phyloP scores from a whole-genome alignment of 37 sponge, comb jelly and placozoan species.

The Oopsacas minuta region DNA sequence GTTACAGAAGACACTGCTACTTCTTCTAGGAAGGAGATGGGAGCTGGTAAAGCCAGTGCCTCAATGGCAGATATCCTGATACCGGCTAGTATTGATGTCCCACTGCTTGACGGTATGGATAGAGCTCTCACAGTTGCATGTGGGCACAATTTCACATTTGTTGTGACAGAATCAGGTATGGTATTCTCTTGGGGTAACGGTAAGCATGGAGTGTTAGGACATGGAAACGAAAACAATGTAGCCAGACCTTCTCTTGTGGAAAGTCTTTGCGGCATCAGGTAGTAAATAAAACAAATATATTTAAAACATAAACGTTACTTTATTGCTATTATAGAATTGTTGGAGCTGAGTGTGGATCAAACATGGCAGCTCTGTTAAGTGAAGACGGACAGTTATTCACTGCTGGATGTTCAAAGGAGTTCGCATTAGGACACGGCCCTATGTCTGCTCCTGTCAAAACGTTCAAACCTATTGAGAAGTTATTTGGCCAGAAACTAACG shows the following conservation, averaged over 20 bases:
- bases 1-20: not conserved
- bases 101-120: conserved; percentile 3
- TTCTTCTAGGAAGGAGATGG: not conserved
- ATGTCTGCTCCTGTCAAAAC: not conserved
- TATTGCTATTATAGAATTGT: not conserved
- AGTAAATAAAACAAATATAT: not conserved
- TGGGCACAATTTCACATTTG: conserved; percentile 45
- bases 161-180: conserved; percentile 18
- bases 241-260: not conserved
- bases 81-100: not conserved
- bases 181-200: conserved; percentile 41
- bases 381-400: conserved; percentile 27
- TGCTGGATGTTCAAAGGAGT: conserved; percentile 27
- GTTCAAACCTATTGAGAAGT: not conserved
- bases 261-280: not conserved
- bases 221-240: conserved; percentile 24
- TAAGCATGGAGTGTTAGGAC: conserved; percentile 40
- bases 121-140: conserved; percentile 24
- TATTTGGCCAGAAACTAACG: not conserved
- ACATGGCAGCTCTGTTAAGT: conserved; percentile 34
- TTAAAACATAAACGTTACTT: not conserved
- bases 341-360: conserved; percentile 37
- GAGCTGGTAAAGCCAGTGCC: not conserved
- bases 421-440: conserved; percentile 27
- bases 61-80: not conserved